Conservation (phyloP, 2,888 invertebrate genomes). For the Limnephilus rhombicus region DNA sequence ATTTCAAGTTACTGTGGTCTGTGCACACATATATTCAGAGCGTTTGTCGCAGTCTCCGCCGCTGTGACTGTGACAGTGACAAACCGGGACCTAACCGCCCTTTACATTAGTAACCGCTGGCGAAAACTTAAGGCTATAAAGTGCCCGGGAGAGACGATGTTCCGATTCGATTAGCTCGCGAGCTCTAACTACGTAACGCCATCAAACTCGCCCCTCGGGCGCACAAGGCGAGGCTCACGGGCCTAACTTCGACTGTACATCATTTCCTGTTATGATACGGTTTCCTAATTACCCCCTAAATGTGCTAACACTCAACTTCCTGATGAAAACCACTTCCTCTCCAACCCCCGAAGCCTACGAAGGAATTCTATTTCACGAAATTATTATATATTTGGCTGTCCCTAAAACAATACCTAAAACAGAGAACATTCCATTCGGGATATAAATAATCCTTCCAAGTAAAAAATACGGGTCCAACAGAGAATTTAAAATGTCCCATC, state of each 20-base stretch:
- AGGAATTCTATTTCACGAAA: neutral
- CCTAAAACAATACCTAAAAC: neutral
- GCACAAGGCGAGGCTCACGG: neutral
- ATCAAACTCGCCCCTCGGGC: neutral
- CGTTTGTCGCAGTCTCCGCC: neutral
- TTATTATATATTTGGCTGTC: neutral
- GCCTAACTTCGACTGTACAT: neutral
- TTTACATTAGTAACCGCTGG: conserved; percentile 1
- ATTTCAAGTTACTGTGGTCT: neutral
- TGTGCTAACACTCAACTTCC: neutral
- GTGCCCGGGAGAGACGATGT: neutral
- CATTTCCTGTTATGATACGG: neutral
- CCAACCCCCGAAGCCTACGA: neutral
- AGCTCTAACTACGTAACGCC: neutral
- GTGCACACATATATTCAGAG: neutral
- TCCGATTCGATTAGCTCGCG: neutral
- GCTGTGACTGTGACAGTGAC: neutral
- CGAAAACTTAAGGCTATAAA: neutral
- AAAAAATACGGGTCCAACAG: neutral
- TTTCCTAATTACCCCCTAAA: neutral
- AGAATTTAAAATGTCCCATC: neutral
- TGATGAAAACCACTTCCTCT: neutral
- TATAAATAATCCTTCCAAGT: neutral
- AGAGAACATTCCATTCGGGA: neutral
- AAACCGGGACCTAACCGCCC: neutral